Conservation (phyloP, 2,113 vertebrate genomes). For the Cinclus mexicanus region DNA sequence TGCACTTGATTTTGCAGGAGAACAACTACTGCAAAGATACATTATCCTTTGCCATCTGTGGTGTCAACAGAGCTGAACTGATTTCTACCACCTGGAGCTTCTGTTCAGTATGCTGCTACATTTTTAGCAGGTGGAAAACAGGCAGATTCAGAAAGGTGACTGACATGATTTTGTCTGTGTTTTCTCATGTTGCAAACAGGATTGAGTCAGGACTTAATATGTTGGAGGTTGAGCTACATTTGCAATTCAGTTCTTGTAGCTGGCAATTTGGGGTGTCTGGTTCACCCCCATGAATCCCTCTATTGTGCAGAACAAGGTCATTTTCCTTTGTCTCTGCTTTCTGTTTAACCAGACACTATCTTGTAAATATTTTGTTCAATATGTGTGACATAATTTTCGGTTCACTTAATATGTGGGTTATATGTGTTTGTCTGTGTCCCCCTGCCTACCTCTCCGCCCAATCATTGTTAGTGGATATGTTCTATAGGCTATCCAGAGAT, state of each 20-base stretch:
- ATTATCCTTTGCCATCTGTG: neutral
- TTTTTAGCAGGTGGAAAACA: neutral
- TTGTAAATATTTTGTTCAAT: conserved; percentile 9
- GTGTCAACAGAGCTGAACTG: neutral
- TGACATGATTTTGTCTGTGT: neutral
- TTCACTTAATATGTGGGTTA: conserved; percentile 61
- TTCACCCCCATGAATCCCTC: neutral
- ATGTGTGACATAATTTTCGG: conserved; percentile 43
- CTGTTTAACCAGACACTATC: neutral
- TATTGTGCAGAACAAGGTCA: conserved; percentile 8
- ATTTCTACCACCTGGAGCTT: neutral
- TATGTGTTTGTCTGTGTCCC: neutral
- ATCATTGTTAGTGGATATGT: neutral
- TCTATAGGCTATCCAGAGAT: neutral
- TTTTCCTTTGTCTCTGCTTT: conserved; percentile 9
- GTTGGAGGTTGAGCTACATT: neutral
- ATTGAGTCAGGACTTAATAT: neutral
- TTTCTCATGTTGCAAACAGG: neutral
- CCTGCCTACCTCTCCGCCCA: neutral
- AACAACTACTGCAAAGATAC: neutral
- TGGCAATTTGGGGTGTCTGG: neutral
- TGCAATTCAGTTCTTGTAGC: neutral
- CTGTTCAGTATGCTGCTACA: neutral
- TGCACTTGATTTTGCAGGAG: neutral
- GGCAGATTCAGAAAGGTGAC: neutral